phyloP scores from a whole-genome alignment of 1,140 invertebrate genomes.

The Trichonephila inaurata region DNA sequence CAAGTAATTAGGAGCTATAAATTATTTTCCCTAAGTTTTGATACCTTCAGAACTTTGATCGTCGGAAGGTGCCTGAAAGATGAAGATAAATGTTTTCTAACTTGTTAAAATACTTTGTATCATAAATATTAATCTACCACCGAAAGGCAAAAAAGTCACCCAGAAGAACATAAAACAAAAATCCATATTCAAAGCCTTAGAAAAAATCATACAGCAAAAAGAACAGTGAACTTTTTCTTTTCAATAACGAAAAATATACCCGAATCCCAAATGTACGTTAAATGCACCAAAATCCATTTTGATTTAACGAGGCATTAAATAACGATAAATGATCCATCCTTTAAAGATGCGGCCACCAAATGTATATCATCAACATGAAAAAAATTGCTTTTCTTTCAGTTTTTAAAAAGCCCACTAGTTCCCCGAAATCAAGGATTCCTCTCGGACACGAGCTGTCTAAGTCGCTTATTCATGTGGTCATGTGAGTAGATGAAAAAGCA shows the following conservation, averaged over 20 bases:
- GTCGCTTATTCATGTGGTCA: constrained; percentile 63
- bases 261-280: background rate
- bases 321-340: constrained; percentile 37
- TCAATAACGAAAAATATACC: background rate
- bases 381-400: constrained; percentile 26
- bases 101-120: background rate
- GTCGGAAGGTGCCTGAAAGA: background rate
- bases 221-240: background rate
- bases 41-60: background rate
- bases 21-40: background rate
- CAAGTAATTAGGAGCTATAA: background rate
- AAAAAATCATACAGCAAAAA: background rate
- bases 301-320: constrained; percentile 34
- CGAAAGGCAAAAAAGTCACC: background rate
- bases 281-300: constrained; percentile 28
- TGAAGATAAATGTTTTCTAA: background rate
- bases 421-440: constrained; percentile 28
- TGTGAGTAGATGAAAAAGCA: constrained; percentile 53
- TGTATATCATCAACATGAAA: constrained; percentile 22
- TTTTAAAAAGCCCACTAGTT: constrained; percentile 13
- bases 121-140: constrained; percentile 1
- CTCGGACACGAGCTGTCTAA: constrained; percentile 37
- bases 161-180: background rate
- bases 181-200: background rate
- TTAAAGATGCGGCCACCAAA: constrained; percentile 18